Evolutionary conservation across 2,888 invertebrate species (phyloP), one percentile per base, ranked within the genome.

Genomic region (Cancer borealis): DNA sequence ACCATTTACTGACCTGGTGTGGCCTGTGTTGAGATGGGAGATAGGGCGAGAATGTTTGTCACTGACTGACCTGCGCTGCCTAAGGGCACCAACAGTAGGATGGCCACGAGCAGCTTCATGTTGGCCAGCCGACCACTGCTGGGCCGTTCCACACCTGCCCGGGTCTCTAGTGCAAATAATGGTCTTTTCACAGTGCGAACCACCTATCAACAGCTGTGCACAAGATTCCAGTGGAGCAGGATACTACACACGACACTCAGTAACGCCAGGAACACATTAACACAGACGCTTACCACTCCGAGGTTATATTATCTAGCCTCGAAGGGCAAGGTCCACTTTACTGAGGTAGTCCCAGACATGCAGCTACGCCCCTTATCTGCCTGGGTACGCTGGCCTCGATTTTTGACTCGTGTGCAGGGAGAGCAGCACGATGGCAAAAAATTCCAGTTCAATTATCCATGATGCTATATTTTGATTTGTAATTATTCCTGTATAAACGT

Each of bases 271-370:
- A 14, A 84, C 1, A 14, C 39, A 84, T 39, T 39, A 84, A 3
- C 39, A 3, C 0, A 14, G 12, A 21, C 4, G 14, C 39, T 14
- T 84, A 84, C 84, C 12, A 8, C 84, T n/a, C 84, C 84, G 14
- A 39, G 14, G 30, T 84, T 84, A 84, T 84, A 84, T 84, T 84
- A 84, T 84, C 84, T 30, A 10, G 6, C 14, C 17, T 30, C 12
- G 39, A 30, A 39, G 84, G 30, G 30, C 84, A 84, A 84, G 84
- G 84, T 84, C 84, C 84, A 84, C 12, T 3, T 39, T 39, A 84
- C 30, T 84, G 84, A 84, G 84, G 84, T 84, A 84, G 84, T 84
- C 84, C 84, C 39, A 39, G 84, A 84, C 39, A 84, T 84, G 84
- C 84, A 84, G 84, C 84, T 84, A 84, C 39, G 39, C 84, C 39